Conservation (phyloP, 2,888 invertebrate species). For the Callinectes sapidus region DNA sequence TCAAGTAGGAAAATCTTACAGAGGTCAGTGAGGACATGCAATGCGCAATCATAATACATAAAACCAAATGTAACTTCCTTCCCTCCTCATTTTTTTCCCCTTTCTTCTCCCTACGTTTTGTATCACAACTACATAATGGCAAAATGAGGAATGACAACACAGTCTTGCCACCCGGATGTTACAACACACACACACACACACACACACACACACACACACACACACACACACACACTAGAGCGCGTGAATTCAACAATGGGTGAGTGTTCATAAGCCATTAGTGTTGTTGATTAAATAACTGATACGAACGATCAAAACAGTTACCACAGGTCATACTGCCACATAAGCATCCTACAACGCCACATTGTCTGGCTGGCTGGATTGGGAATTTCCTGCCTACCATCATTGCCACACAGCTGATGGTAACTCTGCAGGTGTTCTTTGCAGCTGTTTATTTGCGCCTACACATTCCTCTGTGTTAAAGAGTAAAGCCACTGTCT, state of each 20-base stretch:
- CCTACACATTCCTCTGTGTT: background rate
- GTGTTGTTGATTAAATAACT: background rate
- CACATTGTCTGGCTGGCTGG: background rate
- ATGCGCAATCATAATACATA: background rate
- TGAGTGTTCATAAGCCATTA: no score
- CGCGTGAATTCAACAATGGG: background rate
- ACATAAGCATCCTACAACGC: background rate
- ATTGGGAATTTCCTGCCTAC: conserved; percentile 13
- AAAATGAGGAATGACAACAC: background rate
- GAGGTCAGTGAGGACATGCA: background rate
- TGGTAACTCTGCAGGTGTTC: background rate
- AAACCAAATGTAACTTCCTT: background rate
- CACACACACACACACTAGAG: no score
- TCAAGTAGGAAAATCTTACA: background rate
- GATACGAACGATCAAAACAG: background rate
- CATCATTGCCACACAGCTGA: background rate
- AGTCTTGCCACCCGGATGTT: background rate
- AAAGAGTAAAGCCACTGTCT: background rate
- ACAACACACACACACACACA: background rate
- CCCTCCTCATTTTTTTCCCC: background rate
- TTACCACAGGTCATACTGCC: background rate
- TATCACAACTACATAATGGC: background rate
- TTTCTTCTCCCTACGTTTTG: background rate
- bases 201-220: background rate
- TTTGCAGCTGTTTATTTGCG: background rate